phyloP scores from a whole-genome alignment of 37 sponge, comb jelly and placozoan species.

The Ianthella basta region DNA sequence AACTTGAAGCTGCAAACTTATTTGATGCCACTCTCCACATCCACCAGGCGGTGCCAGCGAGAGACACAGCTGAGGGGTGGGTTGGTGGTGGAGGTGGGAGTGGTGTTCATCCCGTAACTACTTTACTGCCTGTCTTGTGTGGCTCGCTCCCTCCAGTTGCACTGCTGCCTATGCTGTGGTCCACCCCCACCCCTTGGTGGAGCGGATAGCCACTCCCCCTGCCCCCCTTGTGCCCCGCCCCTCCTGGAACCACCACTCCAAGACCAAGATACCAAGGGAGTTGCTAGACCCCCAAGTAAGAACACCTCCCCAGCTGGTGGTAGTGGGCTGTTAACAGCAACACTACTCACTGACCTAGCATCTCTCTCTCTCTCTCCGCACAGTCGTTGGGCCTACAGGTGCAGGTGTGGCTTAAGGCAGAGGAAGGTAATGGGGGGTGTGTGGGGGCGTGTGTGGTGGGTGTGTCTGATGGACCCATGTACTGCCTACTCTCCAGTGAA shows the following conservation, averaged over 20 bases:
- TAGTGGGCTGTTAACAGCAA: not conserved
- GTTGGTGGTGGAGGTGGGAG: not conserved
- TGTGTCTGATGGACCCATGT: not conserved
- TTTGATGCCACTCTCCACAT: conserved; percentile 12
- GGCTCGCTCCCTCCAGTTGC: not conserved
- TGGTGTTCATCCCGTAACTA: not conserved
- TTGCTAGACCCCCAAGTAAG: conserved; percentile 56
- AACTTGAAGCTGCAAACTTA: conserved; percentile 2
- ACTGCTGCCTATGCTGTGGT: conserved; percentile 54
- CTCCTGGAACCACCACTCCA: conserved; percentile 63
- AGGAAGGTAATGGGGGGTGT: not conserved
- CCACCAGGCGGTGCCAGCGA: not conserved
- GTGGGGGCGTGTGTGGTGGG: not conserved
- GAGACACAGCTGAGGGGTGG: not conserved
- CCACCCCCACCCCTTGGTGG: conserved; percentile 69
- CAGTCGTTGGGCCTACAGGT: conserved; percentile 68
- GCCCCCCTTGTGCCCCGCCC: conserved; percentile 1
- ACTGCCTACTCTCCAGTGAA: not conserved
- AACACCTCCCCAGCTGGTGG: not conserved
- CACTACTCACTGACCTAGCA: not conserved
- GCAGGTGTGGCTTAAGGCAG: conserved; percentile 67
- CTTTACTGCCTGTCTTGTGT: not conserved
- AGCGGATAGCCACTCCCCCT: conserved; percentile 42
- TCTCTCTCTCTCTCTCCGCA: not conserved
- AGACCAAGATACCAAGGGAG: conserved; percentile 53